Evolutionary conservation across 2,888 invertebrate genomes (phyloP).

Genomic region (Eupithecia subumbrata): DNA sequence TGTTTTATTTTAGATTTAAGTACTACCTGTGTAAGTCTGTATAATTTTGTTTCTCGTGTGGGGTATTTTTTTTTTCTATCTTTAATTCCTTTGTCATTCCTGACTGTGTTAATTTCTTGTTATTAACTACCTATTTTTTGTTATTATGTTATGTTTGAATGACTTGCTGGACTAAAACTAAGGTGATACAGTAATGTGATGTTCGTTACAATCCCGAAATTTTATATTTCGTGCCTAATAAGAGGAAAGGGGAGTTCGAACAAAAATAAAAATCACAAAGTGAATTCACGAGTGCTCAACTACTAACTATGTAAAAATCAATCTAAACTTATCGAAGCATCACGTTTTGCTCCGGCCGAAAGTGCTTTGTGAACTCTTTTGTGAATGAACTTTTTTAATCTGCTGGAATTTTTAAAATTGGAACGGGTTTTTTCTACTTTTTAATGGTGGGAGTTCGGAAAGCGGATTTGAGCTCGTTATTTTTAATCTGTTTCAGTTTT

Average conservation of each 20-base stretch:
- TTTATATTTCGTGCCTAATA: background rate
- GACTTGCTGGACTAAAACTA: background rate
- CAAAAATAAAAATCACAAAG: background rate
- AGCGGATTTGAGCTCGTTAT: conserved; percentile 37
- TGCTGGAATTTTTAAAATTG: conserved; percentile 32
- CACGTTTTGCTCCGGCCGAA: conserved; percentile 27
- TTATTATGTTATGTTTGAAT: background rate
- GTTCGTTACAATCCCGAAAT: background rate
- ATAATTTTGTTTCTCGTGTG: too few species aligned
- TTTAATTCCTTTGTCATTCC: too few species aligned
- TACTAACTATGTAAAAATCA: conserved; percentile 13
- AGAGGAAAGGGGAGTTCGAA: background rate
- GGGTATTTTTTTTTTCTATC: too few species aligned
- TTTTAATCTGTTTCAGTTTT: conserved; percentile 34
- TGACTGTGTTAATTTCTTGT: too few species aligned
- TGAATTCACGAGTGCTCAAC: background rate
- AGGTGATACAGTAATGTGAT: background rate
- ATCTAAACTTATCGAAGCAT: conserved; percentile 18
- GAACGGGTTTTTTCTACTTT: conserved; percentile 26
- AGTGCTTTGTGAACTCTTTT: conserved; percentile 36
- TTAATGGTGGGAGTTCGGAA: conserved; percentile 36
- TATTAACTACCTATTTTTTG: too few species aligned
- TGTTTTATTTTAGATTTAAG: too few species aligned
- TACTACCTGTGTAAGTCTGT: too few species aligned
- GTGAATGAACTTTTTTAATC: conserved; percentile 40